A percentile compares a stretch with the other conserved stretches of the same genome.
Evolutionary conservation across 2,888 invertebrate genomes (phyloP).

Genomic region (Leucozona laternaria): DNA sequence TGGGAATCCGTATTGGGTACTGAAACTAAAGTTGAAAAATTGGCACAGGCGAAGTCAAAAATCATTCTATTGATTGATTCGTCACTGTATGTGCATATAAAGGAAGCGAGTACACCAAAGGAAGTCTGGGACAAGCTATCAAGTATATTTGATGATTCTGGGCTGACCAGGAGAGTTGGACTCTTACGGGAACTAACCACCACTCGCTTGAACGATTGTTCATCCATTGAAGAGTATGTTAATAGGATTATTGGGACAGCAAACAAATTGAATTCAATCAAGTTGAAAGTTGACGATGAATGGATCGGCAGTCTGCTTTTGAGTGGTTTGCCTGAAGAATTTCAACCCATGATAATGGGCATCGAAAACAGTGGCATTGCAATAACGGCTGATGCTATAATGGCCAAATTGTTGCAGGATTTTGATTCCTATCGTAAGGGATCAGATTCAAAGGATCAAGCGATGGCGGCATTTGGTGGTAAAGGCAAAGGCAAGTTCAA

Average conservation of each 20-base stretch:
- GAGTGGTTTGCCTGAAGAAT: constrained; percentile 23
- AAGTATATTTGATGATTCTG: too few species aligned
- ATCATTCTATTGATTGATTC: too few species aligned
- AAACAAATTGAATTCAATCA: constrained; percentile 11
- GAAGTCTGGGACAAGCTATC: too few species aligned
- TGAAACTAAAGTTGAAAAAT: too few species aligned
- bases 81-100: too few species aligned
- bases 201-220: constrained; percentile 4
- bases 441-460: background rate
- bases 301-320: constrained; percentile 23
- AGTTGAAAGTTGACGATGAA: constrained; percentile 9
- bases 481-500: background rate
- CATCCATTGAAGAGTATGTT: background rate
- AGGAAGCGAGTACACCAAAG: too few species aligned
- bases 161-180: background rate
- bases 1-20: too few species aligned
- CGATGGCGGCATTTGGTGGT: background rate
- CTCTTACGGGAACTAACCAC: constrained; percentile 14
- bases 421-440: background rate
- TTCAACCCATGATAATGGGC: constrained; percentile 28
- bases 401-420: constrained; percentile 16
- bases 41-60: too few species aligned
- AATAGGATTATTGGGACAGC: constrained; percentile 28
- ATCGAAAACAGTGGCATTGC: constrained; percentile 2
- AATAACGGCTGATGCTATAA: constrained; percentile 22